Conservation (phyloP, 1,140 invertebrate species). For the Hydropsyche tenuis region DNA sequence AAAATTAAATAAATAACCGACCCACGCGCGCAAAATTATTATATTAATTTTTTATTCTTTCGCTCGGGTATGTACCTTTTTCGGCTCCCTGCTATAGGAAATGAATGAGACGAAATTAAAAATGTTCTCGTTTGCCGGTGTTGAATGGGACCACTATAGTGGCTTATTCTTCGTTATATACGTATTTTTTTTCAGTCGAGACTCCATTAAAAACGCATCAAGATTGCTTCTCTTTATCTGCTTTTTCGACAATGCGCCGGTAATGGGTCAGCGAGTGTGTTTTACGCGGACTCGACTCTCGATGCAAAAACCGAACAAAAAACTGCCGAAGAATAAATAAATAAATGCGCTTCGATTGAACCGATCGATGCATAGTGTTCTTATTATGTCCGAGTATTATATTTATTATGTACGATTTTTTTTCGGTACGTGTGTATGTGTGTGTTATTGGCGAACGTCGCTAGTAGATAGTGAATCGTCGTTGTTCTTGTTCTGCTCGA, state of each 20-base stretch:
- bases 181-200: slow-evolving; percentile 15
- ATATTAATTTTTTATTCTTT: background rate
- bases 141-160: too few relatives aligned
- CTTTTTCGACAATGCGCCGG: slow-evolving; percentile 23
- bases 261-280: slow-evolving; percentile 18
- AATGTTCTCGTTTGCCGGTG: too few relatives aligned
- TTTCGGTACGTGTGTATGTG: background rate
- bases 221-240: slow-evolving; percentile 21
- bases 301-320: background rate
- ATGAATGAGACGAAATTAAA: too few relatives aligned
- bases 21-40: slow-evolving; percentile 18
- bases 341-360: background rate
- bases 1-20: slow-evolving; percentile 23
- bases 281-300: background rate
- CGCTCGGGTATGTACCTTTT: too few relatives aligned
- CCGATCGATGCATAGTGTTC: background rate
- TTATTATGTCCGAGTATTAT: background rate
- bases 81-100: too few relatives aligned
- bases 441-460: background rate
- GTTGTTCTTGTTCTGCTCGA: slow-evolving; percentile 20
- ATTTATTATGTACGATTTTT: background rate
- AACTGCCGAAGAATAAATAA: background rate
- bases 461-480: slow-evolving; percentile 15
- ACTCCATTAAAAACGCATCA: slow-evolving; percentile 28
- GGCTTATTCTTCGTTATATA: background rate